Evolutionary conservation across 2,797 vertebrate genomes (phyloP), one percentile per base, ranked within the genome.

Genomic region (Decapterus maruadsi): DNA sequence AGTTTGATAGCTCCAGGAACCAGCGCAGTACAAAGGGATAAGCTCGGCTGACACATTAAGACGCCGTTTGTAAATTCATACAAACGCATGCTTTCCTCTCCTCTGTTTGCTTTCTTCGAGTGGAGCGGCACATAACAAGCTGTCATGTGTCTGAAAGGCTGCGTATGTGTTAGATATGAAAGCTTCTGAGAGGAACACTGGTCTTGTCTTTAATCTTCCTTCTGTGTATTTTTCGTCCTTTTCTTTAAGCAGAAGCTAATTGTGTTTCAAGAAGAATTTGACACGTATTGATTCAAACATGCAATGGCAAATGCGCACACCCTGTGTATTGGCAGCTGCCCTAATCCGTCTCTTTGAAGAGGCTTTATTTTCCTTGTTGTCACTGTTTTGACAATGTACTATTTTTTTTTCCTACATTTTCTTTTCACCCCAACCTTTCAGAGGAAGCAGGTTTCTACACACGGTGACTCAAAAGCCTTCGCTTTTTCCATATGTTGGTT

Each of bases 251-350:
- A 20, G 11, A 12, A 77, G 66, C 87, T 94, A 92, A 94, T 93
- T 93, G 92, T 86, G 81, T 90, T 93, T 88, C 86, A 84, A 88
- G 90, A 71, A 26, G 84, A 93, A 89, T 93, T 91, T 93, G 89
- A 92, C 93, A 93, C 45, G n/a, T 92, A 93, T 92, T 90, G 90
- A 93, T 92, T 92, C 48, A 79, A 90, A 88, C 55, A 62, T 88
- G 75, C 69, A 64, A 71, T 74, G 68, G 83, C 65, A 86, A 89
- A 91, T 42, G 77, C 51, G 12, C 81, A 73, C 82, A 79, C 61
- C 67, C 61, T 45, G 38, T 68, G 68, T 88, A 90, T 88, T 87
- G 87, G 86, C 90, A 87, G 86, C 83, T 59, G 51, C 78, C 72
- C 72, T 88, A 94, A 93, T 91, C 87, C 78, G 38, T 64, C 57